phyloP scores from a whole-genome alignment of 2,797 vertebrate species.

The Pelodytes ibericus region DNA sequence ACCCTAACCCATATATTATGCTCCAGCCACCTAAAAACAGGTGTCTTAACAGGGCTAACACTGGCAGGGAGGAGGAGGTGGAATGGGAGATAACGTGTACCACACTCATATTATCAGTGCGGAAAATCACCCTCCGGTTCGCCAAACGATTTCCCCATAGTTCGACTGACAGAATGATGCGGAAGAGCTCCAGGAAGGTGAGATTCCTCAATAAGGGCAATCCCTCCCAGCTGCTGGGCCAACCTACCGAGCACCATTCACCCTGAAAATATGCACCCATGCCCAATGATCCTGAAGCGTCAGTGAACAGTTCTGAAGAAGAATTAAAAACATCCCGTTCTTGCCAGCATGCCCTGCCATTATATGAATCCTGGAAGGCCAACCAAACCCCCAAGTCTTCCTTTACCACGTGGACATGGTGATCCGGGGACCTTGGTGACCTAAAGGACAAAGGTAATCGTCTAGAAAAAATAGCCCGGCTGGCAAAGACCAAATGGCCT shows the following conservation, averaged over 20 bases:
- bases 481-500: too few species aligned
- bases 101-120: neutral
- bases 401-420: too few species aligned
- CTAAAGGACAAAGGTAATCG: too few species aligned
- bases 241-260: neutral
- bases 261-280: neutral
- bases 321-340: too few species aligned
- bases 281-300: neutral
- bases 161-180: neutral
- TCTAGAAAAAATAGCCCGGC: too few species aligned
- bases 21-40: neutral
- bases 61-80: neutral
- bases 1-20: neutral
- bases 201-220: neutral
- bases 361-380: too few species aligned
- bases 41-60: too few species aligned
- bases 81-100: neutral
- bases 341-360: too few species aligned
- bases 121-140: neutral
- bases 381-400: too few species aligned
- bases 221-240: neutral
- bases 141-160: neutral
- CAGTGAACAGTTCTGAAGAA: neutral
- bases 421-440: too few species aligned
- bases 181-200: neutral